These are phyloP conservation scores for Rostratula benghalensis DNA, from an alignment of 2,113 vertebrate genomes.

Conservation along the genomic window DNA sequence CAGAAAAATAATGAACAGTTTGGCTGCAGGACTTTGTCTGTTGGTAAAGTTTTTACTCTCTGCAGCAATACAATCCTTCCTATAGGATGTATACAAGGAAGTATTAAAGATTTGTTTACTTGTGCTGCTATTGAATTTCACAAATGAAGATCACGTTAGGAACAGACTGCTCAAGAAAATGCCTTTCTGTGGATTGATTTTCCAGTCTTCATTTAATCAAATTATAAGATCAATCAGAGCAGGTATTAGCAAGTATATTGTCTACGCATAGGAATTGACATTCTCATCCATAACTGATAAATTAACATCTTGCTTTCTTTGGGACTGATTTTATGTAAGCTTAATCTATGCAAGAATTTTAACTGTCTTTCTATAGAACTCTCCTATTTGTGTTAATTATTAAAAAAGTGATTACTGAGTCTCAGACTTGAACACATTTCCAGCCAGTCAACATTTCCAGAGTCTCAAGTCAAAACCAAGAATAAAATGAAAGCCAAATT, in stretches of 20 bases:
- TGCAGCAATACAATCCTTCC: not conserved
- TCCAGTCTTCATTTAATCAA: not conserved
- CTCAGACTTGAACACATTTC: slow-evolving; percentile 33
- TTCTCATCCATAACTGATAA: not conserved
- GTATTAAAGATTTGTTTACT: not conserved
- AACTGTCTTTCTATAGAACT: not conserved
- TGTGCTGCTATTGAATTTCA: not conserved
- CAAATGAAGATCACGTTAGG: not conserved
- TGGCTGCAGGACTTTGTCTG: not conserved
- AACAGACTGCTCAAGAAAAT: slow-evolving; percentile 8
- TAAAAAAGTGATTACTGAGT: not conserved
- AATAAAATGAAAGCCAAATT: slow-evolving; percentile 40
- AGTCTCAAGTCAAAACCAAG: slow-evolving; percentile 21
- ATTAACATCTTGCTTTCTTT: not conserved
- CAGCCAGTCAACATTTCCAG: slow-evolving; percentile 27
- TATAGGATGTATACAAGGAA: not conserved
- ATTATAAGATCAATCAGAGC: not conserved
- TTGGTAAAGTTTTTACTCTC: slow-evolving; percentile 21
- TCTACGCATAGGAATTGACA: not conserved
- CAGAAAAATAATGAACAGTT: slow-evolving; percentile 38
- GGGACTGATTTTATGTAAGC: not conserved
- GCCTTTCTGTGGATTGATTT: not conserved
- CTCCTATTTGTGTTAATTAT: not conserved
- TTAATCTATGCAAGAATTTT: not conserved
- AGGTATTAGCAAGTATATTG: not conserved